A percentile compares a stretch with the other conserved stretches of the same genome.
Conservation (phyloP, 2,797 vertebrate species). For the Astyanax mexicanus region DNA sequence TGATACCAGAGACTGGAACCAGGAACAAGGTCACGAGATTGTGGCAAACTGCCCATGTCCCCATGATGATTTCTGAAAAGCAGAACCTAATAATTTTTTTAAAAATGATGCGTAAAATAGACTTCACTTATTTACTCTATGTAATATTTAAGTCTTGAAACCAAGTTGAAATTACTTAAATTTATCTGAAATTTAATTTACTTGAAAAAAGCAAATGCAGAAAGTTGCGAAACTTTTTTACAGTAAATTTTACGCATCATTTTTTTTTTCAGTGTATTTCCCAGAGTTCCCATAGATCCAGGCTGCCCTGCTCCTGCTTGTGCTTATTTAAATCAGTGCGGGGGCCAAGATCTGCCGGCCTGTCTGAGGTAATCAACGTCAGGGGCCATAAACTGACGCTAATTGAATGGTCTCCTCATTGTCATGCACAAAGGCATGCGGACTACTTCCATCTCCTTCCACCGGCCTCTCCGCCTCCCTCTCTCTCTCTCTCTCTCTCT, state of each 20-base stretch:
- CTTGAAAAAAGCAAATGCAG: no score
- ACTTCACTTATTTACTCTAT: no score
- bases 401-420: slow-evolving; percentile 85
- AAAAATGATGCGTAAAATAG: no score
- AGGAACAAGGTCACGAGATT: neutral
- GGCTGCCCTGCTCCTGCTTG: slow-evolving; percentile 15
- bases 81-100: slow-evolving; percentile 14
- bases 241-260: no score
- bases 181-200: no score
- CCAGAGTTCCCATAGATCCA: slow-evolving; percentile 15
- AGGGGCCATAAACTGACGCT: slow-evolving; percentile 77
- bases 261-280: no score
- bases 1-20: slow-evolving; percentile 6
- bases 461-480: slow-evolving; percentile 26
- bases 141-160: no score
- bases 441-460: slow-evolving; percentile 55
- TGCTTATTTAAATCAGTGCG: slow-evolving; percentile 80
- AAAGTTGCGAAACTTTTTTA: no score
- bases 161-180: no score
- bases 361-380: slow-evolving; percentile 84
- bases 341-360: slow-evolving; percentile 74
- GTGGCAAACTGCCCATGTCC: neutral
- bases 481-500: slow-evolving; percentile 52
- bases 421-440: slow-evolving; percentile 74
- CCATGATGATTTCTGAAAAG: slow-evolving; percentile 18